phyloP scores from a whole-genome alignment of 2,113 vertebrate genomes.

The Psettodes erumei region DNA sequence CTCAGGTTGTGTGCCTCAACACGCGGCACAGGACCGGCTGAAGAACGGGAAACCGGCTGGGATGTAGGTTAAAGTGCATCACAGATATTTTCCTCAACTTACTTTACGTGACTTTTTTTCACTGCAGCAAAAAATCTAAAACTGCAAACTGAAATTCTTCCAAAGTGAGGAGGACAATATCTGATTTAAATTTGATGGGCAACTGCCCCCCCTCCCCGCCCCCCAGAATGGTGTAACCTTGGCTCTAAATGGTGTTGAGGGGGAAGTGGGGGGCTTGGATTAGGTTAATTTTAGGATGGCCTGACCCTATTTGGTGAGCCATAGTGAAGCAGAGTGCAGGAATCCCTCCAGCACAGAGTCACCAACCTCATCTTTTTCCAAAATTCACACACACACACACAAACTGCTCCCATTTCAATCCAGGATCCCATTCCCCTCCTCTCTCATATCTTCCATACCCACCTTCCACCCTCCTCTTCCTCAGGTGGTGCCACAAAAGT shows the following conservation, averaged over 20 bases:
- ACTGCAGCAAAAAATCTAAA: no score
- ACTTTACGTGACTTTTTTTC: not conserved
- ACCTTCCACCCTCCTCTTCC: not conserved
- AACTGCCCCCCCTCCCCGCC: not conserved
- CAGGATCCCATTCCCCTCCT: not conserved
- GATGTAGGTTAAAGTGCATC: slow-evolving; percentile 47
- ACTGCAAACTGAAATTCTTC: no score
- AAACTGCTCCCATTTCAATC: slow-evolving; percentile 2
- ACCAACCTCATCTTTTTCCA: slow-evolving; percentile 46
- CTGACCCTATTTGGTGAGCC: slow-evolving; percentile 55
- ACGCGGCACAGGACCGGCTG: slow-evolving; percentile 7
- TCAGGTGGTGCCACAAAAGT: not conserved
- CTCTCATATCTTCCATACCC: not conserved
- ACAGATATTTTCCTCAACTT: not conserved
- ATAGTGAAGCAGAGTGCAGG: slow-evolving; percentile 34
- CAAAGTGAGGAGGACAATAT: not conserved
- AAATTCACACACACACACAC: slow-evolving; percentile 26
- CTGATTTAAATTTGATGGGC: slow-evolving; percentile 9
- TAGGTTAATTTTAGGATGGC: slow-evolving; percentile 67
- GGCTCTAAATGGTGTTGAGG: slow-evolving; percentile 70
- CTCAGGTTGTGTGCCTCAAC: slow-evolving; percentile 67
- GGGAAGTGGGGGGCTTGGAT: slow-evolving; percentile 60
- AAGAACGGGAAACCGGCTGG: slow-evolving; percentile 17
- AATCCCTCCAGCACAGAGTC: slow-evolving; percentile 20
- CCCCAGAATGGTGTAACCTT: slow-evolving; percentile 33